These are phyloP conservation scores for Mormyrus lacerda DNA, from an alignment of 2,113 vertebrate species.

Conservation along the genomic window DNA sequence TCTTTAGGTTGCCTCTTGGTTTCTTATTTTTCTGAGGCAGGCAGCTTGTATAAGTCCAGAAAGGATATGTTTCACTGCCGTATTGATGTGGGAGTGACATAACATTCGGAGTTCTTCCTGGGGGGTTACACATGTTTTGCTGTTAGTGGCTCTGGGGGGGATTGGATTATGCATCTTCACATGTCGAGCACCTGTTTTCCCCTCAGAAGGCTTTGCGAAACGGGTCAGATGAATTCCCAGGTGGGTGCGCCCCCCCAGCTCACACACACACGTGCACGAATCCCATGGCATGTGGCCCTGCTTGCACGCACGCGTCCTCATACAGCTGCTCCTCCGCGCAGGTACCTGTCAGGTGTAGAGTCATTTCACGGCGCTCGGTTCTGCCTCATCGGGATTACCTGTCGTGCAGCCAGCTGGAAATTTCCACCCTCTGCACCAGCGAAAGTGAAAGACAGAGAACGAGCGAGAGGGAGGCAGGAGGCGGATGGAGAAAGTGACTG, in stretches of 20 bases:
- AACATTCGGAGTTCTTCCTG: background rate
- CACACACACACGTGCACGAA: background rate
- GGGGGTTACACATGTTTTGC: background rate
- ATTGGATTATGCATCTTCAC: background rate
- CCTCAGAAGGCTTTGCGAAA: background rate
- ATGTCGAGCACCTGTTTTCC: background rate
- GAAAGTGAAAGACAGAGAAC: background rate
- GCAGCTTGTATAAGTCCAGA: background rate
- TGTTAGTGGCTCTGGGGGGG: background rate
- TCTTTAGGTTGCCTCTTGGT: background rate
- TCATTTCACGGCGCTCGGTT: background rate
- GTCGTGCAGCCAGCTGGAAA: background rate
- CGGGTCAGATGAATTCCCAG: background rate
- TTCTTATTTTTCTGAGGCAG: background rate
- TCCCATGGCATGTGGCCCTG: background rate
- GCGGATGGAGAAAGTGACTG: background rate
- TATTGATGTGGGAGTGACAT: background rate
- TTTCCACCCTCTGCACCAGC: conserved; percentile 2
- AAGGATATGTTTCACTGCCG: background rate
- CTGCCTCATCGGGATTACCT: background rate
- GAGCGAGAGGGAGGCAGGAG: too few relatives aligned
- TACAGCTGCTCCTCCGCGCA: background rate
- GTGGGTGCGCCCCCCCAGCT: background rate
- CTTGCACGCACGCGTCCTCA: background rate
- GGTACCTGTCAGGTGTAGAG: background rate